Evolutionary conservation across 53 echinoderm and acorn worm species (phyloP).

Genomic region (Crossaster papposus): DNA sequence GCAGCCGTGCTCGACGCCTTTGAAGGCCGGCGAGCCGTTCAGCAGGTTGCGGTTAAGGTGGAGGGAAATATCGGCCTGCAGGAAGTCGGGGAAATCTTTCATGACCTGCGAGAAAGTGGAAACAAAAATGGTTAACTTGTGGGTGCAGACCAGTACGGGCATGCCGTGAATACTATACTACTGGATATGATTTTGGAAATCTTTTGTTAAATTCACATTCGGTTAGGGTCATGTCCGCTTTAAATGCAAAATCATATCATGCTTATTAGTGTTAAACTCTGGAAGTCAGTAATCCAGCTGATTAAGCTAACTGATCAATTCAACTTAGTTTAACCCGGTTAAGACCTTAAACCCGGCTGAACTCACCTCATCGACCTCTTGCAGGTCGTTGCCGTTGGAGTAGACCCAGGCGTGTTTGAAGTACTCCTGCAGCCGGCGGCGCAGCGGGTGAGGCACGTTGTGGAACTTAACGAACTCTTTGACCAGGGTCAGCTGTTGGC

Average conservation of each 20-base stretch:
- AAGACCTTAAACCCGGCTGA: background rate
- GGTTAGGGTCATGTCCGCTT: too few relatives aligned
- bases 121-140: background rate
- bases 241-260: too few relatives aligned
- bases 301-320: too few relatives aligned
- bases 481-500: conserved; percentile 87
- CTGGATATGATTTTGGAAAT: too few relatives aligned
- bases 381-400: conserved; percentile 92
- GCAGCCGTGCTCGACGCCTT: conserved; percentile 87
- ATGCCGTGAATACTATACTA: too few relatives aligned
- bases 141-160: too few relatives aligned
- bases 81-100: conserved; percentile 97
- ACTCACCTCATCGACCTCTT: conserved; percentile 90
- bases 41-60: conserved; percentile 98
- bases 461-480: conserved; percentile 98
- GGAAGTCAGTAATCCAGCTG: too few relatives aligned
- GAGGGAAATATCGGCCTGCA: conserved; percentile 93
- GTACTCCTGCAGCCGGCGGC: conserved; percentile 89
- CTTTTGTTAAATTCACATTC: too few relatives aligned
- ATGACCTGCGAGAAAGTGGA: conserved; percentile 69
- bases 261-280: too few relatives aligned
- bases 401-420: conserved; percentile 95
- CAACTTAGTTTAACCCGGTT: background rate
- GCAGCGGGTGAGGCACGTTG: conserved; percentile 86
- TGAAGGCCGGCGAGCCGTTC: conserved; percentile 81